phyloP scores from a whole-genome alignment of 2,888 invertebrate genomes.

The Coleophora deauratella region DNA sequence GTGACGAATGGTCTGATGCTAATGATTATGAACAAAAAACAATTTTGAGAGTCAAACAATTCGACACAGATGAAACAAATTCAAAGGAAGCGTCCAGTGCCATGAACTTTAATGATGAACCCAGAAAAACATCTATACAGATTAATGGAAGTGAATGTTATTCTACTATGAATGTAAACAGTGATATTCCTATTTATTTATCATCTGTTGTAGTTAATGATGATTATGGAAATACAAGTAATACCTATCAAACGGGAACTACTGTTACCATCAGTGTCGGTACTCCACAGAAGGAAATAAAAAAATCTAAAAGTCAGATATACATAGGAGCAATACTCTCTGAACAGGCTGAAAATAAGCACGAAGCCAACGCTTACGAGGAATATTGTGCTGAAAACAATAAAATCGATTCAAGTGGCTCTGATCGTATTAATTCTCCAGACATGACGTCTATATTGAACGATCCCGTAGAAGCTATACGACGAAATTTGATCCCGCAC shows the following conservation, averaged over 20 bases:
- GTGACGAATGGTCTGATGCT: constrained; percentile 68
- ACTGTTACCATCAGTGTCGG: constrained; percentile 77
- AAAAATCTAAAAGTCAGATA: constrained; percentile 67
- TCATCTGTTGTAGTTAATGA: constrained; percentile 83
- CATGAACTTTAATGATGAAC: constrained; percentile 46
- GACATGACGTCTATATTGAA: constrained; percentile 75
- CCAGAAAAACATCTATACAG: constrained; percentile 80
- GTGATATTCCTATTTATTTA: constrained; percentile 80
- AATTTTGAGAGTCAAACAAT: constrained; percentile 56
- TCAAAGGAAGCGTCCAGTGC: constrained; percentile 31
- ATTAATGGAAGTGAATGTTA: constrained; percentile 84
- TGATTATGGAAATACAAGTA: constrained; percentile 54
- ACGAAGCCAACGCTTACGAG: constrained; percentile 54
- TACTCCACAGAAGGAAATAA: constrained; percentile 58
- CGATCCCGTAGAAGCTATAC: constrained; percentile 85
- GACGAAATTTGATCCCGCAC: constrained; percentile 82
- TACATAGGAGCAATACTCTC: constrained; percentile 61
- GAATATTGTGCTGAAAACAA: constrained; percentile 49
- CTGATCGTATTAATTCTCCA: constrained; percentile 14
- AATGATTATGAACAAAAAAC: constrained; percentile 66
- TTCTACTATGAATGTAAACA: constrained; percentile 82
- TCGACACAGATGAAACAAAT: constrained; percentile 64
- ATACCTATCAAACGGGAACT: constrained; percentile 69
- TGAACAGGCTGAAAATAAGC: constrained; percentile 29
- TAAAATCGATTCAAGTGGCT: constrained; percentile 21